phyloP scores from a whole-genome alignment of 2,113 vertebrate genomes.

The Tupaia chinensis region DNA sequence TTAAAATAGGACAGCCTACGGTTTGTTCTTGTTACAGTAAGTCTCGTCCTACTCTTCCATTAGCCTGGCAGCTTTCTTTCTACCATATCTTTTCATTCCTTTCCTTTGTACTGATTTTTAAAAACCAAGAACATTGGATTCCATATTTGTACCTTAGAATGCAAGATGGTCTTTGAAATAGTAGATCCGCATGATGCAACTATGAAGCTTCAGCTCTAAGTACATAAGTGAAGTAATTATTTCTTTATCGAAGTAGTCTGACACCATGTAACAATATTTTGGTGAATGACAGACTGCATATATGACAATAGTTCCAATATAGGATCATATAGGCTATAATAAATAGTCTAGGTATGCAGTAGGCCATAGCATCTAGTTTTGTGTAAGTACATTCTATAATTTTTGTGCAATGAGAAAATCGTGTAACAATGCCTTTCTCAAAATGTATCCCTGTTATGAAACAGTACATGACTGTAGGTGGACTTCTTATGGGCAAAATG shows the following conservation, averaged over 20 bases:
- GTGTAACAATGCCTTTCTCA: too few species aligned
- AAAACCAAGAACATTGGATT: background rate
- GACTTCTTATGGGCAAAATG: background rate
- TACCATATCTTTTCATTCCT: background rate
- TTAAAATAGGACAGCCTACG: background rate
- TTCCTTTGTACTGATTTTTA: conserved; percentile 7
- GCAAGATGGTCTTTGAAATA: background rate
- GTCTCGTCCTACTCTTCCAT: background rate
- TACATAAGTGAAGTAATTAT: background rate
- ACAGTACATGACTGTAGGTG: background rate
- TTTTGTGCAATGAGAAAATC: too few species aligned
- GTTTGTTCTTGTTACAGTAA: background rate
- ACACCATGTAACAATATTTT: too few species aligned
- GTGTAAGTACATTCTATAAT: too few species aligned
- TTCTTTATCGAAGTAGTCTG: background rate
- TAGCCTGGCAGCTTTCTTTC: background rate
- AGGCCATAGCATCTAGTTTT: too few species aligned
- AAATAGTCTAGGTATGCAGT: too few species aligned
- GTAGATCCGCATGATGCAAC: background rate
- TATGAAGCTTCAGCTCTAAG: background rate
- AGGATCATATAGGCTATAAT: too few species aligned
- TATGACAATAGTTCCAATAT: too few species aligned
- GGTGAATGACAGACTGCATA: too few species aligned
- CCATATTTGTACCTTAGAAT: background rate
- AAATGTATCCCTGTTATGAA: too few species aligned